These are phyloP conservation scores for Protodeltote pygarga DNA, from an alignment of 2,888 invertebrate genomes.

Conservation along the genomic window DNA sequence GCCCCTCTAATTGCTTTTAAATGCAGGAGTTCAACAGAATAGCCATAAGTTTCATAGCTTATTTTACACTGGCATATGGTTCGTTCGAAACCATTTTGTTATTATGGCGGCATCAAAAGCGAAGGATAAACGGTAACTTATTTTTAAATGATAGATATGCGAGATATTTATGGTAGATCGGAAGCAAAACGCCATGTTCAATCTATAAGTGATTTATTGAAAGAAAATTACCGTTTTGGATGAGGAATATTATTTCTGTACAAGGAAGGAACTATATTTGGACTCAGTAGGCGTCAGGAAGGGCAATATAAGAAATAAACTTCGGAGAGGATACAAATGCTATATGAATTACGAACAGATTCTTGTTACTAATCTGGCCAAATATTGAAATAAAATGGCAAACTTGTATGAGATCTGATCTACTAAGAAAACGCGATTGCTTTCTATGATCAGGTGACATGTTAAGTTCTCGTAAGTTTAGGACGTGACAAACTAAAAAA, in stretches of 20 bases:
- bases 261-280: constrained; percentile 32
- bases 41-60: constrained; percentile 40
- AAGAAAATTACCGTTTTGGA: constrained; percentile 62
- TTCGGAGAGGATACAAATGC: too few relatives aligned
- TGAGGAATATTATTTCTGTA: constrained; percentile 41
- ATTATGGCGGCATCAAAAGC: constrained; percentile 66
- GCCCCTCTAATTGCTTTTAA: constrained; percentile 8
- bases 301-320: neutral
- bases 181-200: constrained; percentile 75
- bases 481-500: too few relatives aligned
- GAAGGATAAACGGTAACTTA: constrained; percentile 72
- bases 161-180: constrained; percentile 75
- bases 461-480: too few relatives aligned
- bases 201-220: constrained; percentile 76
- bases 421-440: too few relatives aligned
- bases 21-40: constrained; percentile 8
- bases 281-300: constrained; percentile 4
- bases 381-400: too few relatives aligned
- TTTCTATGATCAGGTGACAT: too few relatives aligned
- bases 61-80: constrained; percentile 47
- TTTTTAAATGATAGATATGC: constrained; percentile 78
- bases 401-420: too few relatives aligned
- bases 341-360: too few relatives aligned
- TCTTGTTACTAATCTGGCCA: too few relatives aligned
- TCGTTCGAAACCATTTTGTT: constrained; percentile 64